These are phyloP conservation scores for Oncorhynchus clarkii DNA, from an alignment of 2,113 vertebrate genomes.

Conservation along the genomic window DNA sequence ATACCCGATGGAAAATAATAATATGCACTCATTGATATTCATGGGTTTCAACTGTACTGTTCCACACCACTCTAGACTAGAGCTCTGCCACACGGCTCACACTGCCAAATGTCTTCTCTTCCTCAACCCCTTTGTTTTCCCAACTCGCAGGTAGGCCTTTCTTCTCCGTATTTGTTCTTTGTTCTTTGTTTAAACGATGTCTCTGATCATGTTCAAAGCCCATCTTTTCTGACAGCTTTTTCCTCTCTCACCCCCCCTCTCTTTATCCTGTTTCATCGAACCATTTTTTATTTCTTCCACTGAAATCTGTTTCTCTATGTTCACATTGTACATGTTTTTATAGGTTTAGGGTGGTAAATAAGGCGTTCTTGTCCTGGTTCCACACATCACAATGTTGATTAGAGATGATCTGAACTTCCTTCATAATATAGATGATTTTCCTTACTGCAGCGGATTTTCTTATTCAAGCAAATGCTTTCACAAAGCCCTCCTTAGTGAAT, in stretches of 20 bases:
- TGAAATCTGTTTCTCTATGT: slow-evolving; percentile 26
- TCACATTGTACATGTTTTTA: slow-evolving; percentile 13
- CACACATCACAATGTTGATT: slow-evolving; percentile 22
- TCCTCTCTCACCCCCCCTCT: slow-evolving; percentile 28
- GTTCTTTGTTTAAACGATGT: slow-evolving; percentile 61
- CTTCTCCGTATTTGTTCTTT: slow-evolving; percentile 56
- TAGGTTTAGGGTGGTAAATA: slow-evolving; percentile 47
- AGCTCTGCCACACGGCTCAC: slow-evolving; percentile 7
- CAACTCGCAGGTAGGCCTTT: slow-evolving; percentile 50
- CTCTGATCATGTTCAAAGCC: slow-evolving; percentile 66
- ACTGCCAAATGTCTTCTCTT: slow-evolving; percentile 43
- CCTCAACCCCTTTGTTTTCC: slow-evolving; percentile 40
- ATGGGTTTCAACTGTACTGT: slow-evolving; percentile 54
- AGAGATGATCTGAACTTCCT: slow-evolving; percentile 15
- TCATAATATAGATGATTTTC: slow-evolving; percentile 22
- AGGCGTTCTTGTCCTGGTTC: slow-evolving; percentile 31
- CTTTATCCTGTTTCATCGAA: slow-evolving; percentile 39
- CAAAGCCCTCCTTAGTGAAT: background rate
- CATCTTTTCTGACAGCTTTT: slow-evolving; percentile 49
- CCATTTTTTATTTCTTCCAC: slow-evolving; percentile 9
- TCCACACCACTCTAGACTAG: slow-evolving; percentile 9
- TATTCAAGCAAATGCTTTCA: background rate
- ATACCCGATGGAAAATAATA: slow-evolving; percentile 55
- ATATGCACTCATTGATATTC: slow-evolving; percentile 60
- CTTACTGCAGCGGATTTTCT: slow-evolving; percentile 18